Conservation (phyloP, 2,888 invertebrate genomes). For the Caenorhabditis sinica region DNA sequence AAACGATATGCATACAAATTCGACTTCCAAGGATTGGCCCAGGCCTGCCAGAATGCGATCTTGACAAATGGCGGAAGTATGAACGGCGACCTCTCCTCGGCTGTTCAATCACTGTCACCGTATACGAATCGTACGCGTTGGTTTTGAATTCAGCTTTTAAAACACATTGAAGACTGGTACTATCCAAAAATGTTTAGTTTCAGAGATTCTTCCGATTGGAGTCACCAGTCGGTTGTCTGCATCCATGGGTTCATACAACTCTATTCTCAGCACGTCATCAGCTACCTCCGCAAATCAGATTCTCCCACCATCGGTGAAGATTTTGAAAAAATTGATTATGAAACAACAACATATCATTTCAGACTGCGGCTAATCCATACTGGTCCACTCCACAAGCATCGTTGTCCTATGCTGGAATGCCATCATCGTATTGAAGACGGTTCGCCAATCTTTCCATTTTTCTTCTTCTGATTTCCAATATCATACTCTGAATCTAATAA, state of each 20-base stretch:
- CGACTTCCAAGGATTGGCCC: conserved; percentile 87
- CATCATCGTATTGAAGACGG: conserved; percentile 62
- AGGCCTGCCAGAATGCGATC: conserved; percentile 78
- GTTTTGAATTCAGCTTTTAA: neutral
- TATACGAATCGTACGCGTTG: conserved; percentile 63
- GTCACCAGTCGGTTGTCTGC: conserved; percentile 41
- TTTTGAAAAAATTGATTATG: neutral
- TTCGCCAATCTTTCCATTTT: conserved; percentile 27
- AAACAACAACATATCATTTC: neutral
- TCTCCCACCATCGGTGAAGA: conserved; percentile 50
- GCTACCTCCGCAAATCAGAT: conserved; percentile 42
- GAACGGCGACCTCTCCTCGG: conserved; percentile 62
- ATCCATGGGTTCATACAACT: conserved; percentile 41
- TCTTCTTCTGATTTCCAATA: neutral
- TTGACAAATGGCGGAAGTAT: conserved; percentile 51
- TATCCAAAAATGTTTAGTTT: neutral
- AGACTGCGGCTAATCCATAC: conserved; percentile 44
- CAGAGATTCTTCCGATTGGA: conserved; percentile 56
- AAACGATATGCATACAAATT: conserved; percentile 97
- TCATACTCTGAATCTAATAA: neutral
- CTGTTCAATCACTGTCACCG: conserved; percentile 67
- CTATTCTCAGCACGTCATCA: conserved; percentile 38
- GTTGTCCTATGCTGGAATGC: conserved; percentile 64
- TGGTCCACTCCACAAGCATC: conserved; percentile 57
- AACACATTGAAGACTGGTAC: neutral